Base-by-base conservation (phyloP, 2,113 vertebrate genomes). In the Herpailurus yagouaroundi region DNA sequence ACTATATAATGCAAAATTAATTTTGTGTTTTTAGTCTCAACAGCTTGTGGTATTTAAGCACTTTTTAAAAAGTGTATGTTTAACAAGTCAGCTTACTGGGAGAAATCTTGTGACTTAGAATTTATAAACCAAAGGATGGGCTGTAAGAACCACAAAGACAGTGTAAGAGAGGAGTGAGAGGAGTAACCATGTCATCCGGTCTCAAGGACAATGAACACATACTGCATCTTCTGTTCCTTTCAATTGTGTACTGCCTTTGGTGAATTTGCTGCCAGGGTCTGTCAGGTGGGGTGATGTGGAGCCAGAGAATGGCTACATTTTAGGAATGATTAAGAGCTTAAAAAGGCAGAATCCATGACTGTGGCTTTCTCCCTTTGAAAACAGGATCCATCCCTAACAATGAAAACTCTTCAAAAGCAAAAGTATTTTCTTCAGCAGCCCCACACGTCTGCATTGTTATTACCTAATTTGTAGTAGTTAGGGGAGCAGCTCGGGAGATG, bases 21-120 rank as follows among this genome's bases (percentile, higher is more conserved):
- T 93, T 95, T 68, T 87, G 31, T 84, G 83, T 73, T 88, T 91
- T 96, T 95, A 96, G 91, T 74, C 69, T 91, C 94, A 79, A 91
- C 84, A 83, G 71, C 69, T 73, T 92, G 57, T 73, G n/a, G 74
- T 88, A 29, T 87, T 96, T 77, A 83, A 79, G 85, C 50, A 88
- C 19, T 60, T 92, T 92, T 45, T 25, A 12, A 88, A 94, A 87
- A 29, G 13, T 50, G 3, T 80, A 16, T 83, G 77, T 36, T 77
- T 94, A 92, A 89, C 29, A 83, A 73, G 27, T 15, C 63, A 92
- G 6, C 80, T 74, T 66, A 50, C 45, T 79, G 55, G 7, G 79
- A 92, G 36, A 84, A 92, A 81, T 73, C 45, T 36, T 41, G 73
- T 66, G 48, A 68, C 10, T 81, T 89, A 36, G 68, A 77, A 57